Percentiles rank a stretch among this genome's conserved stretches.
These are phyloP conservation scores for Netta rufina DNA, from an alignment of 2,797 vertebrate species.

Conservation along the genomic window DNA sequence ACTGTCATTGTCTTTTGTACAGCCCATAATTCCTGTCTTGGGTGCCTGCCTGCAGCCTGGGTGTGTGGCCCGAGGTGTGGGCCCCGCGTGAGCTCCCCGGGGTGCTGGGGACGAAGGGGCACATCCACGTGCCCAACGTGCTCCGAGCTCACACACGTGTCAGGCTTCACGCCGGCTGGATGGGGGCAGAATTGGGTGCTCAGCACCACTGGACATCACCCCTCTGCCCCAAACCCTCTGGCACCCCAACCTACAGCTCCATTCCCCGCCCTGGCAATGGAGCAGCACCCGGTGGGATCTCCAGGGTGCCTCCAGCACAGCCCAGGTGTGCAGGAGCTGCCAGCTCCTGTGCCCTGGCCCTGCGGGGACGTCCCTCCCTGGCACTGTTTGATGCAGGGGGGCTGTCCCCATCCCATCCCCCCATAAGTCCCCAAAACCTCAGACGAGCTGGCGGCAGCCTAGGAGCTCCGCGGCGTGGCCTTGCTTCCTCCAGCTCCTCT, in stretches of 20 bases:
- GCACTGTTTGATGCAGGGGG: not conserved
- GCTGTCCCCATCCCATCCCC: rapidly evolving
- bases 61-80: constrained; percentile 58
- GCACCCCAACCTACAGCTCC: not conserved
- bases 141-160: not conserved
- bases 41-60: constrained; percentile 44
- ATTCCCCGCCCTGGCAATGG: not conserved
- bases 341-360: not conserved
- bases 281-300: not conserved
- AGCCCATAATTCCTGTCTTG: constrained; percentile 63
- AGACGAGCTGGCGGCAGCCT: rapidly evolving
- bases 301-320: constrained; percentile 2
- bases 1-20: constrained; percentile 73
- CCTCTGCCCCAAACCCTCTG: no score
- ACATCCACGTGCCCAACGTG: not conserved
- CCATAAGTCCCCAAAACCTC: not conserved
- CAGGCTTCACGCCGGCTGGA: not conserved
- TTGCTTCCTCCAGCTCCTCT: not conserved
- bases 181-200: no score
- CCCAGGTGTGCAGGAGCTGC: not conserved
- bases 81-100: rapidly evolving
- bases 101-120: rapidly evolving
- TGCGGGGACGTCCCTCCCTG: not conserved
- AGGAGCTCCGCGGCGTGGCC: not conserved
- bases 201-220: no score